phyloP scores from a whole-genome alignment of 2,797 vertebrate genomes.

The Channa striata region DNA sequence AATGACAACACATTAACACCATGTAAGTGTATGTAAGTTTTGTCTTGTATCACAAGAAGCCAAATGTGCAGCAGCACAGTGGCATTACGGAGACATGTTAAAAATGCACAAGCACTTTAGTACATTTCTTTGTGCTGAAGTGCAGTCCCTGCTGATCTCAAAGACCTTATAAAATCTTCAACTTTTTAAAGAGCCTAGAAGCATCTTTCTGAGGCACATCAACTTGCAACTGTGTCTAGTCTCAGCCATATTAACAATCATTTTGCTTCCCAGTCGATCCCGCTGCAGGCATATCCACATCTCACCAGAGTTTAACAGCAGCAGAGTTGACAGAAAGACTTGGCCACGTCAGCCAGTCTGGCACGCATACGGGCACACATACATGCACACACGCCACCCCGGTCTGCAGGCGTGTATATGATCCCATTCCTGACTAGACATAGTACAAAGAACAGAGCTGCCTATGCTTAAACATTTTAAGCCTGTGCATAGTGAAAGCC shows the following conservation, averaged over 20 bases:
- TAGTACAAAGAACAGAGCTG: conserved; percentile 10
- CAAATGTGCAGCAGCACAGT: not conserved
- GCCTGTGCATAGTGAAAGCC: not conserved
- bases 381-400: not conserved
- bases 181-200: conserved; percentile 21
- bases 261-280: conserved; percentile 25
- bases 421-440: conserved; percentile 31
- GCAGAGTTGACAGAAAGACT: conserved; percentile 63
- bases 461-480: conserved; percentile 6
- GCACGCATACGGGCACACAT: conserved; percentile 5
- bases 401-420: conserved; percentile 34
- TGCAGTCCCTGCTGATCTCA: conserved; percentile 3
- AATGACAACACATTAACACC: conserved; percentile 25
- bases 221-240: conserved; percentile 21
- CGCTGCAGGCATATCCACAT: conserved; percentile 47
- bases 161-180: conserved; percentile 3
- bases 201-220: conserved; percentile 20
- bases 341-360: conserved; percentile 47
- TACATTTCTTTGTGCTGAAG: not conserved
- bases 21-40: not conserved
- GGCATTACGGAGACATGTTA: conserved; percentile 2
- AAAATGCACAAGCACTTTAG: conserved; percentile 8
- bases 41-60: not conserved
- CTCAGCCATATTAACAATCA: conserved; percentile 54
- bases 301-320: conserved; percentile 55